Percentiles rank a stretch among this genome's conserved stretches.
These are phyloP conservation scores for Lynx canadensis DNA, from an alignment of 2,113 vertebrate genomes.

Conservation along the genomic window DNA sequence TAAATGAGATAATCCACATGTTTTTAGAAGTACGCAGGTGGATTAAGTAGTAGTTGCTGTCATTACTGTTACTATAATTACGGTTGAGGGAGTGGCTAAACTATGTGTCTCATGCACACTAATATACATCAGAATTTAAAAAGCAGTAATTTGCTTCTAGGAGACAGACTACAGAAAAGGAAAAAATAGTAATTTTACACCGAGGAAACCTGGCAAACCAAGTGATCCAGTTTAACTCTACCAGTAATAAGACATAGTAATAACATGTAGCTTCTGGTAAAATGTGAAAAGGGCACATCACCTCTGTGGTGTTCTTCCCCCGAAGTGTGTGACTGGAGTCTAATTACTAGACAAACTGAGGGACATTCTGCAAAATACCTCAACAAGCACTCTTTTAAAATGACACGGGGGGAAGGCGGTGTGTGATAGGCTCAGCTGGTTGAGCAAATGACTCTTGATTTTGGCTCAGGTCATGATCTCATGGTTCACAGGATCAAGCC, in stretches of 20 bases:
- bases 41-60: neutral
- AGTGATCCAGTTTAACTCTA: neutral
- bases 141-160: neutral
- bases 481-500: no score
- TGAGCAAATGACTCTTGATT: no score
- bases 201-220: neutral
- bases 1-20: neutral
- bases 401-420: neutral
- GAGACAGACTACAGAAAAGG: neutral
- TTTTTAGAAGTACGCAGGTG: neutral
- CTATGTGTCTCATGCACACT: neutral
- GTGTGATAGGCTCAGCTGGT: no score
- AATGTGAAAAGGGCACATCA: neutral
- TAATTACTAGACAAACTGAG: neutral
- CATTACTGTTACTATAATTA: neutral
- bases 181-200: neutral
- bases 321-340: neutral
- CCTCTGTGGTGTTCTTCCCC: neutral
- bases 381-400: neutral
- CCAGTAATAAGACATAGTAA: neutral
- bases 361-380: neutral
- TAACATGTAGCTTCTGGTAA: neutral
- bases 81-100: neutral
- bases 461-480: no score
- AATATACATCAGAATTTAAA: slow-evolving; percentile 29